Conservation (phyloP, 2,888 invertebrate genomes). For the Mactromeris polynyma region DNA sequence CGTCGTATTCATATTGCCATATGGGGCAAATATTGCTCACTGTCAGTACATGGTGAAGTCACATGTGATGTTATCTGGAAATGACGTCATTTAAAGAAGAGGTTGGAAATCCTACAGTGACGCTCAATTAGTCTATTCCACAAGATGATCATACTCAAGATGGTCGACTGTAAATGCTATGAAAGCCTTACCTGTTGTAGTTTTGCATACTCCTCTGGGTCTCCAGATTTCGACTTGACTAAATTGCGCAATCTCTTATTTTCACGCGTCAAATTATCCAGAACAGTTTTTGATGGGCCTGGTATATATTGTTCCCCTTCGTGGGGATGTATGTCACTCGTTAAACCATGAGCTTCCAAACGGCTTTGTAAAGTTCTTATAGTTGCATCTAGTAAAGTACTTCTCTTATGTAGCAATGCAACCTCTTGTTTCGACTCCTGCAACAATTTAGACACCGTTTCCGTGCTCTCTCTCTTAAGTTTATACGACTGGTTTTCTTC, state of each 20-base stretch:
- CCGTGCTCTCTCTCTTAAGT: slow-evolving; percentile 78
- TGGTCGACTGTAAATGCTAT: no score
- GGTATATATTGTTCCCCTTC: slow-evolving; percentile 82
- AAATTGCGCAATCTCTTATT: slow-evolving; percentile 78
- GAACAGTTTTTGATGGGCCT: slow-evolving; percentile 77
- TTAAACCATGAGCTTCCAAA: slow-evolving; percentile 74
- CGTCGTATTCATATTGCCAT: no score
- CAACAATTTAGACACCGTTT: slow-evolving; percentile 79
- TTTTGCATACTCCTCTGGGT: slow-evolving; percentile 73
- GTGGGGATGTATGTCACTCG: slow-evolving; percentile 72
- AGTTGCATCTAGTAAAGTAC: slow-evolving; percentile 71
- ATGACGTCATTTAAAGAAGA: no score
- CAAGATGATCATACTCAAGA: no score
- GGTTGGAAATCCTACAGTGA: no score
- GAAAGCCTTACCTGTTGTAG: slow-evolving; percentile 70
- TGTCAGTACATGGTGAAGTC: no score
- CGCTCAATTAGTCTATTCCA: no score
- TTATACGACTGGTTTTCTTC: slow-evolving; percentile 76
- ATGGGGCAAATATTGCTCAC: no score
- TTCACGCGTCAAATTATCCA: slow-evolving; percentile 81
- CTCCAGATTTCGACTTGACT: slow-evolving; percentile 61
- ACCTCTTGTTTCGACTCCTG: slow-evolving; percentile 80
- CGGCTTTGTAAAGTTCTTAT: slow-evolving; percentile 80
- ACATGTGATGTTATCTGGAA: no score
- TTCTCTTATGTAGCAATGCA: slow-evolving; percentile 71